phyloP scores from a whole-genome alignment of 2,113 vertebrate genomes.

The Gobius niger region DNA sequence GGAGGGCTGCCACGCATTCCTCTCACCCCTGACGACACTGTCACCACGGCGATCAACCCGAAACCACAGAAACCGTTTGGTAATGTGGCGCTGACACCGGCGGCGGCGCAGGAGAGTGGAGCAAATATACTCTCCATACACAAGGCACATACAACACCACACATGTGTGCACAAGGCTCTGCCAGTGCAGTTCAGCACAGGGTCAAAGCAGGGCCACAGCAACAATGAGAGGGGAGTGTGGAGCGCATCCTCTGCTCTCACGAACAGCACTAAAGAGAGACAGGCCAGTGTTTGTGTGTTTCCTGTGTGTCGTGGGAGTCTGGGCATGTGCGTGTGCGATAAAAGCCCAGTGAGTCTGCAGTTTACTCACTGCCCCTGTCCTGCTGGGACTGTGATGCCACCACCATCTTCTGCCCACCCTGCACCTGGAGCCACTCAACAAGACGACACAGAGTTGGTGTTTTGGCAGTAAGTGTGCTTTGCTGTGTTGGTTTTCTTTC shows the following conservation, averaged over 20 bases:
- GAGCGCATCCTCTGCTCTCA: constrained; percentile 42
- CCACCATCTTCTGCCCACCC: constrained; percentile 57
- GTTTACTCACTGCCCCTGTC: constrained; percentile 73
- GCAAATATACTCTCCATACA: constrained; percentile 69
- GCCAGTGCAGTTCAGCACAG: constrained; percentile 56
- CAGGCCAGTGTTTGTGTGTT: constrained; percentile 48
- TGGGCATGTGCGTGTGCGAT: constrained; percentile 52
- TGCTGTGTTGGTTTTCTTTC: constrained; percentile 67
- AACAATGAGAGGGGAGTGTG: constrained; percentile 34
- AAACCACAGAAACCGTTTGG: constrained; percentile 74
- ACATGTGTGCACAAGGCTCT: constrained; percentile 31
- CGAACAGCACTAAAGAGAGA: constrained; percentile 26
- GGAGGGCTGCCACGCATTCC: constrained; percentile 72
- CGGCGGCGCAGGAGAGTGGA: constrained; percentile 49
- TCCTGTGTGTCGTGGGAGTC: constrained; percentile 60
- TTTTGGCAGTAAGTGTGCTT: constrained; percentile 54
- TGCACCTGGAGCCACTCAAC: constrained; percentile 72
- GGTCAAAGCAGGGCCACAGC: constrained; percentile 49
- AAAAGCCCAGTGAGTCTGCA: constrained; percentile 60
- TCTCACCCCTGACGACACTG: constrained; percentile 65
- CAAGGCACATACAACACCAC: constrained; percentile 34
- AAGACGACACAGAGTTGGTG: constrained; percentile 51
- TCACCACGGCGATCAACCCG: constrained; percentile 73
- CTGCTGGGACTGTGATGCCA: constrained; percentile 76
- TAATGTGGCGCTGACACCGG: constrained; percentile 60